Percentiles rank a stretch among this genome's conserved stretches.
Evolutionary conservation across 2,113 vertebrate species (phyloP).

Genomic region (Daphoenositta chrysoptera): DNA sequence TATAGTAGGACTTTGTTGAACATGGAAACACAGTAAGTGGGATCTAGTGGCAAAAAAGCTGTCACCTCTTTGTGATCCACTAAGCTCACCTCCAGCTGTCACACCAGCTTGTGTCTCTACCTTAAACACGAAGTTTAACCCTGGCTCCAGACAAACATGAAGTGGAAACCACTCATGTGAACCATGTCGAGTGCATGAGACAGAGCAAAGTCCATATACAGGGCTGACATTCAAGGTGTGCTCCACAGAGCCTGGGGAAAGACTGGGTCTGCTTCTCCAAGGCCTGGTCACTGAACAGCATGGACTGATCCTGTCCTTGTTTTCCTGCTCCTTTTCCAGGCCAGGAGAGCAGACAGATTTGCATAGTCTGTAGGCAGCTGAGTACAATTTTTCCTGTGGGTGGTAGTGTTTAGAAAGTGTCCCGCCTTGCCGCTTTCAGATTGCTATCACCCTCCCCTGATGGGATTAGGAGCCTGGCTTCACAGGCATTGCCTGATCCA

Average conservation of each 20-base stretch:
- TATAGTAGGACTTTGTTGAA: background rate
- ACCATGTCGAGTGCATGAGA: background rate
- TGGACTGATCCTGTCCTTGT: background rate
- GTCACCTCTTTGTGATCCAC: background rate
- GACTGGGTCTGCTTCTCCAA: background rate
- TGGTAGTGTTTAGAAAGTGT: slow-evolving; percentile 34
- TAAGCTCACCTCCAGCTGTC: background rate
- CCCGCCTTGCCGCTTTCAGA: slow-evolving; percentile 3
- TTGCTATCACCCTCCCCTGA: background rate
- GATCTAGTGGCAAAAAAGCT: background rate
- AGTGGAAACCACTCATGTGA: background rate
- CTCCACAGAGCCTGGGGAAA: background rate
- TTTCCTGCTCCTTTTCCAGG: background rate
- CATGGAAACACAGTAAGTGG: background rate
- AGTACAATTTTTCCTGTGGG: slow-evolving; percentile 34
- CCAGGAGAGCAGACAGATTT: background rate
- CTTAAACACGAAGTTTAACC: background rate
- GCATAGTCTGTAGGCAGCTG: background rate
- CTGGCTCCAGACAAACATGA: background rate
- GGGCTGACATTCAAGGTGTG: background rate
- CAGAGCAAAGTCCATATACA: background rate
- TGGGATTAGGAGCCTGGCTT: slow-evolving; percentile 24
- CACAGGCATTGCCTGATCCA: slow-evolving; percentile 6
- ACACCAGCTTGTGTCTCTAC: background rate
- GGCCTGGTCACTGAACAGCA: background rate